These are phyloP conservation scores for Ennomos erosarius DNA, from an alignment of 2,888 invertebrate species.

Conservation along the genomic window DNA sequence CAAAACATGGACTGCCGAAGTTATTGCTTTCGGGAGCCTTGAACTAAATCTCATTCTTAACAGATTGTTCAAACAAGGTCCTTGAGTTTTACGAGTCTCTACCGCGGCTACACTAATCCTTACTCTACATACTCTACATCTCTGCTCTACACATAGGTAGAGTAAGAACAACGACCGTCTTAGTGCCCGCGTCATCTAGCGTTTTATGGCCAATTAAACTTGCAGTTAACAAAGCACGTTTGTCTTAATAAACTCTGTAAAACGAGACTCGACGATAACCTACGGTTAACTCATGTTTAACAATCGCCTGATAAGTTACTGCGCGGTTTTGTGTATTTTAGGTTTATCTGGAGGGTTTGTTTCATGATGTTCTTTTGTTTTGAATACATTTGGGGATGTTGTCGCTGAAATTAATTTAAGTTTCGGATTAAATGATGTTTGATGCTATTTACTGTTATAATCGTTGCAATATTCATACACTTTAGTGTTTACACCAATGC, in stretches of 20 bases:
- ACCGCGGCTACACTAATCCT: slow-evolving; percentile 21
- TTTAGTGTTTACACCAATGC: no score
- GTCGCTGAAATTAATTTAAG: no score
- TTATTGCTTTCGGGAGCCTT: slow-evolving; percentile 1
- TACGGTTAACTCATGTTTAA: slow-evolving; percentile 50
- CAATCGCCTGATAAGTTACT: slow-evolving; percentile 37
- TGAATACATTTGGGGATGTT: not conserved
- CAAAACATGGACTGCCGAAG: not conserved
- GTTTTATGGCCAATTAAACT: slow-evolving; percentile 69
- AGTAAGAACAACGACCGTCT: slow-evolving; percentile 34
- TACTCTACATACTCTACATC: slow-evolving; percentile 12
- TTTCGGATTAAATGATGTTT: no score
- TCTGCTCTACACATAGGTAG: slow-evolving; percentile 9
- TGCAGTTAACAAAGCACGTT: slow-evolving; percentile 62
- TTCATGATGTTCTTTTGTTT: slow-evolving; percentile 15
- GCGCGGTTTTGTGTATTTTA: slow-evolving; percentile 33
- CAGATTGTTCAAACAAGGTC: slow-evolving; percentile 15
- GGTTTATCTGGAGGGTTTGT: slow-evolving; percentile 36
- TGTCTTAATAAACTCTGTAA: slow-evolving; percentile 69
- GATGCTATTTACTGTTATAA: no score
- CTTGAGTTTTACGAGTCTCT: slow-evolving; percentile 25
- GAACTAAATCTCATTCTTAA: slow-evolving; percentile 11
- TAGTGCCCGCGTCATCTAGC: slow-evolving; percentile 54
- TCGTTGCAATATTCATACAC: no score
- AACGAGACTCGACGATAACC: slow-evolving; percentile 53